phyloP scores from a whole-genome alignment of 2,888 invertebrate species.

The Diogma glabrata region DNA sequence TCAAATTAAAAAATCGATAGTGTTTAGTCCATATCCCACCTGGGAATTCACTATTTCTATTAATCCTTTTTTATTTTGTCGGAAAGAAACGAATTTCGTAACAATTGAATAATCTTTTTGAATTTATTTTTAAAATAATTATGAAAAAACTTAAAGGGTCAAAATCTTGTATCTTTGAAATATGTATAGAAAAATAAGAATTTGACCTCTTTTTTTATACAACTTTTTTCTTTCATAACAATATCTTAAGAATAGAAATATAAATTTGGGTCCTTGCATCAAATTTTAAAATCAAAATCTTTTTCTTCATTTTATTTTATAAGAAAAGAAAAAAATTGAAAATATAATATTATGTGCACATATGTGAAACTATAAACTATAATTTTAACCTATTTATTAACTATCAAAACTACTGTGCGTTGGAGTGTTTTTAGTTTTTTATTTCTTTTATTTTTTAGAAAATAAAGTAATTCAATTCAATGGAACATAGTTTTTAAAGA shows the following conservation, averaged over 20 bases:
- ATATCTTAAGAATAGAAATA: too few species aligned
- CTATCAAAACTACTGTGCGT: conserved; percentile 8
- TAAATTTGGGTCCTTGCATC: conserved; percentile 6
- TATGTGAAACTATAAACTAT: conserved; percentile 9
- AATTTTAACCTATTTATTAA: conserved; percentile 2
- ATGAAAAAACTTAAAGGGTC: conserved; percentile 7
- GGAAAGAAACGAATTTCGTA: neutral
- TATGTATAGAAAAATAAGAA: conserved; percentile 1
- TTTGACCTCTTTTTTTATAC: conserved; percentile 9
- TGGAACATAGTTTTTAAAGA: too few species aligned
- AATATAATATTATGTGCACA: too few species aligned
- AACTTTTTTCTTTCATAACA: too few species aligned
- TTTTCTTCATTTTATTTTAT: too few species aligned
- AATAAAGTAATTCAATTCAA: too few species aligned
- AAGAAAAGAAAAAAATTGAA: too few species aligned
- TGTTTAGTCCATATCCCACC: neutral
- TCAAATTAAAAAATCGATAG: too few species aligned
- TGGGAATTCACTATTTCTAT: neutral
- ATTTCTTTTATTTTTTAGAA: too few species aligned
- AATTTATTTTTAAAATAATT: conserved; percentile 2
- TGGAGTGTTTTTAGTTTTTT: too few species aligned
- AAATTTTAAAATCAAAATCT: conserved; percentile 8
- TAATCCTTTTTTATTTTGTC: conserved; percentile 6
- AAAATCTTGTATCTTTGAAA: too few species aligned
- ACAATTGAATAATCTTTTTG: conserved; percentile 7